These are phyloP conservation scores for Lissocephala sabroskyi DNA, from an alignment of 2,888 invertebrate genomes.

Conservation along the genomic window DNA sequence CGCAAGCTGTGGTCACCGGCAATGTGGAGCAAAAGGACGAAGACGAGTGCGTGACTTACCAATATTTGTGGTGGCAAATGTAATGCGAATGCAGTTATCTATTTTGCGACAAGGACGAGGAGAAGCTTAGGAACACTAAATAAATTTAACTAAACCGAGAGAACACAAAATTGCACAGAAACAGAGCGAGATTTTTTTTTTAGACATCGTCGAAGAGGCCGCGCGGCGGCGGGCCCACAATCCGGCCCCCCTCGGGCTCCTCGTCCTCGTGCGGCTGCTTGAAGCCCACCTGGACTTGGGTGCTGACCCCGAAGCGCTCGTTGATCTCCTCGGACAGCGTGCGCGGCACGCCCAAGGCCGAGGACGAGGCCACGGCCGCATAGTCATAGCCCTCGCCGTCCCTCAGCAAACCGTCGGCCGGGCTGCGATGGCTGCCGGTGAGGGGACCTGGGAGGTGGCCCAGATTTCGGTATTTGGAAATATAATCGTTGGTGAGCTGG, in stretches of 20 bases:
- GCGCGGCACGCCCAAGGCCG: constrained; percentile 66
- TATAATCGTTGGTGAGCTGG: constrained; percentile 43
- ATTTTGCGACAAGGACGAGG: constrained; percentile 36
- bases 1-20: no score
- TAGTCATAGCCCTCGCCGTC: constrained; percentile 84
- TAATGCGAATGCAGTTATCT: no score
- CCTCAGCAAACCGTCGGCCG: constrained; percentile 79
- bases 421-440: constrained; percentile 37
- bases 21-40: no score
- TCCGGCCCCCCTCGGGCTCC: constrained; percentile 68
- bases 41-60: no score
- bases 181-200: constrained; percentile 14
- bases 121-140: constrained; percentile 28
- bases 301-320: constrained; percentile 79
- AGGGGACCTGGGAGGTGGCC: constrained; percentile 10
- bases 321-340: constrained; percentile 76
- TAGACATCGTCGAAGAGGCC: constrained; percentile 90
- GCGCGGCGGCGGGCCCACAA: constrained; percentile 81
- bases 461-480: constrained; percentile 61
- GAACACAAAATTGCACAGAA: constrained; percentile 17
- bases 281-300: constrained; percentile 73
- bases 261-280: constrained; percentile 62
- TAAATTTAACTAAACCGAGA: constrained; percentile 26
- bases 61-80: no score
- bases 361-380: constrained; percentile 75